Percentiles rank a stretch among this genome's conserved stretches.
These are phyloP conservation scores for Bathynomus jamesi DNA, from an alignment of 1,140 invertebrate species.

Conservation along the genomic window DNA sequence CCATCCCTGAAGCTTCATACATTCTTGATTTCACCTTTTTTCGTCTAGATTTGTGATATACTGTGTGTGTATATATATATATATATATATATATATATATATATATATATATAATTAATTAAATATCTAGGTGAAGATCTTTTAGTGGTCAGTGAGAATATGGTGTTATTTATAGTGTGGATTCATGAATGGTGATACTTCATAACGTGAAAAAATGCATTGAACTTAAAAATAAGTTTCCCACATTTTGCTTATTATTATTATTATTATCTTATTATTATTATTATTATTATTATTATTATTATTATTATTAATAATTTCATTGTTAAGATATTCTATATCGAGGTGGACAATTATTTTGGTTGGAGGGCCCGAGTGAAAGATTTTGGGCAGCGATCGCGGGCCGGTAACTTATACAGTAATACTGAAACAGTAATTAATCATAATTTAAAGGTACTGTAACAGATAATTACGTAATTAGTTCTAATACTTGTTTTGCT, in stretches of 20 bases:
- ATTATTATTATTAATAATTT: background rate
- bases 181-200: background rate
- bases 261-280: background rate
- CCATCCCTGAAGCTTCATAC: too few relatives aligned
- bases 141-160: background rate
- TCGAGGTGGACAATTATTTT: too few relatives aligned
- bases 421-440: too few relatives aligned
- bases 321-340: background rate
- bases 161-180: background rate
- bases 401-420: too few relatives aligned
- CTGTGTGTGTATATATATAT: background rate
- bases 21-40: too few relatives aligned
- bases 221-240: too few relatives aligned
- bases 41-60: too few relatives aligned
- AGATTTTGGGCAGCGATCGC: too few relatives aligned
- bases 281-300: conserved; percentile 3
- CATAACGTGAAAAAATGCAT: background rate
- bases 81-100: conserved; percentile 7
- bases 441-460: too few relatives aligned
- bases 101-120: conserved; percentile 1
- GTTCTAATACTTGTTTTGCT: too few relatives aligned
- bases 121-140: background rate
- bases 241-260: background rate
- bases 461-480: too few relatives aligned
- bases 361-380: too few relatives aligned